These are phyloP conservation scores for Paratrypauchen microcephalus DNA, from an alignment of 2,797 vertebrate genomes.

Conservation along the genomic window DNA sequence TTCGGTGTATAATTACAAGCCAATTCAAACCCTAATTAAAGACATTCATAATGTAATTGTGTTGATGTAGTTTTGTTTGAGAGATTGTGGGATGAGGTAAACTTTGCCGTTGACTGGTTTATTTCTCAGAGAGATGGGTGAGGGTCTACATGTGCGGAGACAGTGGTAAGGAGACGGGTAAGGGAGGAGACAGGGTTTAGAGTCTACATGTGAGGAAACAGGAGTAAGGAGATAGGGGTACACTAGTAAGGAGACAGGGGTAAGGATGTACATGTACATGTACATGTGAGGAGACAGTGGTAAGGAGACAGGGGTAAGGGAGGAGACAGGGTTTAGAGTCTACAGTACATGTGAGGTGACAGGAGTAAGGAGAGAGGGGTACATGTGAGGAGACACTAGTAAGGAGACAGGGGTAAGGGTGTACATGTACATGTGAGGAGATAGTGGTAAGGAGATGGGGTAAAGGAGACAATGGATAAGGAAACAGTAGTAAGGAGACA, in stretches of 20 bases:
- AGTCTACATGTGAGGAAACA: too few relatives aligned
- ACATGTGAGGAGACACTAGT: too few relatives aligned
- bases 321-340: too few relatives aligned
- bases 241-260: background rate
- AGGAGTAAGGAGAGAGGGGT: background rate
- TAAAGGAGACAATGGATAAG: too few relatives aligned
- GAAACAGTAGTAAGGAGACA: too few relatives aligned
- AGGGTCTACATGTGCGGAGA: slow-evolving; percentile 18
- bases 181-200: too few relatives aligned
- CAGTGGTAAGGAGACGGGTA: too few relatives aligned
- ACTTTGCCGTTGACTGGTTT: slow-evolving; percentile 40
- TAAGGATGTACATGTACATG: slow-evolving; percentile 19
- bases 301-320: too few relatives aligned
- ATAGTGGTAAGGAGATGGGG: too few relatives aligned
- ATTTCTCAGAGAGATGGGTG: slow-evolving; percentile 3
- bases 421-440: slow-evolving; percentile 14
- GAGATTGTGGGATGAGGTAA: slow-evolving; percentile 31
- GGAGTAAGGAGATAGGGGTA: too few relatives aligned
- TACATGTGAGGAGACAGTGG: background rate
- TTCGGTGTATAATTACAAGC: slow-evolving; percentile 4
- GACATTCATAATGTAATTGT: slow-evolving; percentile 25
- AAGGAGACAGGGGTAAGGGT: slow-evolving; percentile 3
- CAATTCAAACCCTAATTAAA: slow-evolving; percentile 28
- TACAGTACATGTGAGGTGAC: too few relatives aligned
- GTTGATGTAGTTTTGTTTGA: slow-evolving; percentile 35